phyloP scores from a whole-genome alignment of 2,113 vertebrate genomes.

The Poeciliopsis occidentalis region DNA sequence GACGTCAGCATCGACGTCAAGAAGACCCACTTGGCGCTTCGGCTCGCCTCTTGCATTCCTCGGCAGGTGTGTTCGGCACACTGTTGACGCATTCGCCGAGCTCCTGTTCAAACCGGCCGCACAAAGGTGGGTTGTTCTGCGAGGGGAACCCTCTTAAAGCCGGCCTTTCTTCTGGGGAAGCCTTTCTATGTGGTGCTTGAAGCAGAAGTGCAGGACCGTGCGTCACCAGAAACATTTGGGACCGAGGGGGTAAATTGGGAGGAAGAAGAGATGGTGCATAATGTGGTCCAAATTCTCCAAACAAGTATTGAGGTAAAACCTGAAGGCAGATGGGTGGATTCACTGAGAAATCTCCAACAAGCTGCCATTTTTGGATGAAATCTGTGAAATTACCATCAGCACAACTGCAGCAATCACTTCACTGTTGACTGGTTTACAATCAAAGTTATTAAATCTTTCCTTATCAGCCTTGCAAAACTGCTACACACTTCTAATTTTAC shows the following conservation, averaged over 20 bases:
- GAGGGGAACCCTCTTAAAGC: constrained; percentile 1
- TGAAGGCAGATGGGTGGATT: background rate
- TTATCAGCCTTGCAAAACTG: too few relatives aligned
- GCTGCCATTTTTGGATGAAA: background rate
- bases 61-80: constrained; percentile 3
- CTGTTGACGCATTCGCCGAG: background rate
- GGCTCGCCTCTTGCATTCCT: background rate
- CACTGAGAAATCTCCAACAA: background rate
- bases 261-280: background rate
- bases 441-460: background rate
- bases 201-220: constrained; percentile 46
- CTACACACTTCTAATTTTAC: too few relatives aligned
- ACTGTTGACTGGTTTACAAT: background rate
- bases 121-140: background rate
- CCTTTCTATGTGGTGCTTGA: constrained; percentile 10
- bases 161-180: background rate
- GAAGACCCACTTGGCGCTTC: background rate
- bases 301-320: background rate
- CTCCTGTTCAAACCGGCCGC: background rate
- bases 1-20: constrained; percentile 53
- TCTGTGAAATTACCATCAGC: background rate
- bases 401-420: background rate
- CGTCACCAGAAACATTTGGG: constrained; percentile 35
- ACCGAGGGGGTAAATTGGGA: background rate
- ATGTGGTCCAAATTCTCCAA: background rate